Conservation (phyloP, 2,113 vertebrate genomes). For the Condylura cristata region DNA sequence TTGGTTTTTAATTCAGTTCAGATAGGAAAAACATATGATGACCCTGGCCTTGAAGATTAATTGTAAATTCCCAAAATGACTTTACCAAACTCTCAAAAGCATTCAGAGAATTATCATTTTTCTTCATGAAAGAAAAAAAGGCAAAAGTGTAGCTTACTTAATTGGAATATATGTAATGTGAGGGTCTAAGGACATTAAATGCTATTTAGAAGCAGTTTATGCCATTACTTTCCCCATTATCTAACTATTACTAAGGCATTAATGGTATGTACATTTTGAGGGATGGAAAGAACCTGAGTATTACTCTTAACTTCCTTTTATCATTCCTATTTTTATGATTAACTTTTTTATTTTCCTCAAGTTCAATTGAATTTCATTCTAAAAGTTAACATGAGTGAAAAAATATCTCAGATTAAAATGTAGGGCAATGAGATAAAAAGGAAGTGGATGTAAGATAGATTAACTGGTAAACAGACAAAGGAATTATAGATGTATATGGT, state of each 20-base stretch:
- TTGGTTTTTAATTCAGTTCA: not conserved
- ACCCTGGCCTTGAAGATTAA: not conserved
- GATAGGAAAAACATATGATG: not conserved
- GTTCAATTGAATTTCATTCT: slow-evolving; percentile 24
- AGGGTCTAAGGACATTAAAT: not conserved
- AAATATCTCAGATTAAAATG: slow-evolving; percentile 67
- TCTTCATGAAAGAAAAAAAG: not conserved
- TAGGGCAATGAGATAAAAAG: slow-evolving; percentile 56
- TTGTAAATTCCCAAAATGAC: not conserved
- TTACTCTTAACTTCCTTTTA: not conserved
- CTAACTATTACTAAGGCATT: not conserved
- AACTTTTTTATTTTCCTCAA: slow-evolving; percentile 52
- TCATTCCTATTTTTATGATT: not conserved
- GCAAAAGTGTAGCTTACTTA: not conserved
- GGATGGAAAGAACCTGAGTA: not conserved
- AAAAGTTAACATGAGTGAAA: slow-evolving; percentile 54
- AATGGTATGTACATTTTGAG: not conserved
- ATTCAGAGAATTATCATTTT: not conserved
- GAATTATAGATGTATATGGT: slow-evolving; percentile 73
- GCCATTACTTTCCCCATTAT: not conserved
- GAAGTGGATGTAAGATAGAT: slow-evolving; percentile 40
- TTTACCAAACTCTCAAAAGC: not conserved
- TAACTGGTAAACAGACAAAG: slow-evolving; percentile 65
- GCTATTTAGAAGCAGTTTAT: not conserved
- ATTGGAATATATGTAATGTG: no score